Conservation (phyloP, 1,140 invertebrate species). For the Drosophila paulistorum region DNA sequence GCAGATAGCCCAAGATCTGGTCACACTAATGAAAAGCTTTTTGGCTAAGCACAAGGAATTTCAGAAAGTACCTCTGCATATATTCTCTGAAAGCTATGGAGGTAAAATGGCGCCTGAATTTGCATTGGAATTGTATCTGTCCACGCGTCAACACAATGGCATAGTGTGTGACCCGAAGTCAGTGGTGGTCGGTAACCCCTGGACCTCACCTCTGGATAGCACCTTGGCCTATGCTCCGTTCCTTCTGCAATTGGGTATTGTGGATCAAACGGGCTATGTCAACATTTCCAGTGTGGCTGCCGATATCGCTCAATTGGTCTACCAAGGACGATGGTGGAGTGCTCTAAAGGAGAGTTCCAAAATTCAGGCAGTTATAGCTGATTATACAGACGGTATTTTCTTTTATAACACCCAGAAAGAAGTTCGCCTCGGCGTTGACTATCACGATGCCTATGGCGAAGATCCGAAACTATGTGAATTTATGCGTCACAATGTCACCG, state of each 20-base stretch:
- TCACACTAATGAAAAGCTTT: slow-evolving; percentile 88
- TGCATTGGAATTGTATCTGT: slow-evolving; percentile 85
- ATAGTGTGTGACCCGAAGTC: slow-evolving; percentile 90
- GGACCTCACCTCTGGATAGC: slow-evolving; percentile 93
- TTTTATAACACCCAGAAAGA: slow-evolving; percentile 60
- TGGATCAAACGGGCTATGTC: slow-evolving; percentile 86
- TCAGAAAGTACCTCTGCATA: slow-evolving; percentile 89
- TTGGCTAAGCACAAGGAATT: slow-evolving; percentile 87
- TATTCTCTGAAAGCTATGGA: slow-evolving; percentile 94
- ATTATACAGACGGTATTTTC: slow-evolving; percentile 49
- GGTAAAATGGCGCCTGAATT: slow-evolving; percentile 96
- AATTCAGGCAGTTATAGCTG: slow-evolving; percentile 44
- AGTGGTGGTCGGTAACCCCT: slow-evolving; percentile 92
- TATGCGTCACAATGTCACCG: slow-evolving; percentile 89
- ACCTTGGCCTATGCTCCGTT: slow-evolving; percentile 92
- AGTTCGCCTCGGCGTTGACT: slow-evolving; percentile 51
- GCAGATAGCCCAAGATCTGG: slow-evolving; percentile 91
- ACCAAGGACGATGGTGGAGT: slow-evolving; percentile 84
- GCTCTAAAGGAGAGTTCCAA: slow-evolving; percentile 82
- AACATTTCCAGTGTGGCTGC: slow-evolving; percentile 80
- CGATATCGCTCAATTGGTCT: slow-evolving; percentile 84
- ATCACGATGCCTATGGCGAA: slow-evolving; percentile 69
- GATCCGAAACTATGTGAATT: slow-evolving; percentile 84
- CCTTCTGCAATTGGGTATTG: slow-evolving; percentile 84
- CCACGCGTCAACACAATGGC: slow-evolving; percentile 84